Evolutionary conservation across 2,113 vertebrate genomes (phyloP), one percentile per base, ranked within the genome.

Genomic region (Prolemur simus): DNA sequence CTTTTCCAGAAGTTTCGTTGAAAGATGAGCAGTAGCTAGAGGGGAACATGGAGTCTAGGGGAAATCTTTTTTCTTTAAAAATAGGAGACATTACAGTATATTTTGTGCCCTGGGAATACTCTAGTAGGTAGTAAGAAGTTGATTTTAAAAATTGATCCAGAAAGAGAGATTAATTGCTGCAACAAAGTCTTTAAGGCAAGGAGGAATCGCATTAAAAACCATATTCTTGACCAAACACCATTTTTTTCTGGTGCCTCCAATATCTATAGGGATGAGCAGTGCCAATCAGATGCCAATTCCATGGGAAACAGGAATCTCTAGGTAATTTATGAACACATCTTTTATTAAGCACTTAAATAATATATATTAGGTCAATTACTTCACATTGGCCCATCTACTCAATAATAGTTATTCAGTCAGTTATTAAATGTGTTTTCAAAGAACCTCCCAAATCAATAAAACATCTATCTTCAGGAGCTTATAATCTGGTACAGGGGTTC

Each of bases 371-470:
- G 34, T 47, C 74, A 29, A 93, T 68, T 69, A 42, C 49, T 25
- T 96, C 25, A 37, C 11, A 15, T 92, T 92, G 77, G 66, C 49
- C 32, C 47, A 34, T 54, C 14, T 77, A 47, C 29, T 94, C 9
- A 49, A 32, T 56, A 87, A 1, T 74, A 45, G 29, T 69, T 78
- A 66, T 11, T 58, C 8, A 58, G 10, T 11, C 11, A 68, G 10
- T 45, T 87, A 54, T 9, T 87, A 69, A 49, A 45, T 76, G 8
- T 89, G 9, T 93, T 84, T 97, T 95, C n/a, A 88, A 60, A 77
- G 56, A 85, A 78, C 18, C 13, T 1, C 10, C 2, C 18, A 93
- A 58, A 66, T 87, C 42, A 78, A 13, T 54, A 69, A 77, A 85
- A 89, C 3, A 74, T 18, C 8, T 81, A 2, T 80, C 52, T 78